These are phyloP conservation scores for Tetheella fluctuosa DNA, from an alignment of 2,888 invertebrate species.

Conservation along the genomic window DNA sequence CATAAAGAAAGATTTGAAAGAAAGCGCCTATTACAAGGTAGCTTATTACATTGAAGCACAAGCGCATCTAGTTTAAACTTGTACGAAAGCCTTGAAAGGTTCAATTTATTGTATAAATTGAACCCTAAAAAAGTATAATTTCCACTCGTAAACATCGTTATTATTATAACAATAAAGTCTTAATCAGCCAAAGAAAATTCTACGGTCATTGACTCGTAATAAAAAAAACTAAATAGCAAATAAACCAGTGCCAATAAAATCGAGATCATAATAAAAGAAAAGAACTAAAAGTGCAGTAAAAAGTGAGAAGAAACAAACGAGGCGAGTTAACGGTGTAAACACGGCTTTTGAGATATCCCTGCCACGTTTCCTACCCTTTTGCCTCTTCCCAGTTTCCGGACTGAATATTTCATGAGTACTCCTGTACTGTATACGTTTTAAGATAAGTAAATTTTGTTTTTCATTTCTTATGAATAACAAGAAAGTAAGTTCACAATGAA, in stretches of 20 bases:
- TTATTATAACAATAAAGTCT: background rate
- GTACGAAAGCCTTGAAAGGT: too few relatives aligned
- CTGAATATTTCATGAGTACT: background rate
- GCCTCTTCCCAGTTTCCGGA: background rate
- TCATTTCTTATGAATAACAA: too few relatives aligned
- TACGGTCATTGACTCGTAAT: background rate
- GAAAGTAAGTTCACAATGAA: too few relatives aligned
- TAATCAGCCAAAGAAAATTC: background rate
- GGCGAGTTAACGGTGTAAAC: background rate
- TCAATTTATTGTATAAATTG: background rate
- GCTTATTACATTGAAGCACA: too few relatives aligned
- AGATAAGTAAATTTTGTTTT: background rate
- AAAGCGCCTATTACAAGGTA: too few relatives aligned
- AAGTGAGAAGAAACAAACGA: background rate
- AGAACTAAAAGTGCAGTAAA: conserved; percentile 25
- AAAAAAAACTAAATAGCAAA: background rate
- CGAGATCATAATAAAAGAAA: conserved; percentile 19
- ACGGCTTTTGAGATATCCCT: background rate
- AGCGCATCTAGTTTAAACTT: too few relatives aligned
- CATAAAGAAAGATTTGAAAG: too few relatives aligned
- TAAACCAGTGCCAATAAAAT: conserved; percentile 15
- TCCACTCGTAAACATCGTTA: background rate
- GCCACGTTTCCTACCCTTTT: background rate
- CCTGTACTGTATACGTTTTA: background rate
- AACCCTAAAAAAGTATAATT: background rate